These are phyloP conservation scores for Xyliphius kryptos DNA, from an alignment of 2,113 vertebrate genomes.

Conservation along the genomic window DNA sequence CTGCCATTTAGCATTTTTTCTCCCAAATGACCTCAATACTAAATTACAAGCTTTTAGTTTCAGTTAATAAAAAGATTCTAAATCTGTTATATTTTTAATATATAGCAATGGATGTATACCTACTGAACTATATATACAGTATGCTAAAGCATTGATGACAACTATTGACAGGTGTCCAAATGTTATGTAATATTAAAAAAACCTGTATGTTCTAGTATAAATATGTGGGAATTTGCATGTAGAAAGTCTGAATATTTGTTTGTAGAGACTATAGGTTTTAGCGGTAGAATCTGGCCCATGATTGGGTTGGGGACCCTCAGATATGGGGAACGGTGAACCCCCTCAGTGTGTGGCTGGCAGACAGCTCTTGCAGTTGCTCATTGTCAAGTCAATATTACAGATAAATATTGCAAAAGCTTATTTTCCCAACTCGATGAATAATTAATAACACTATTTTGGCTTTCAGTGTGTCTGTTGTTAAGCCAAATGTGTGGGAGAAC, in stretches of 20 bases:
- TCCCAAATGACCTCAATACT: background rate
- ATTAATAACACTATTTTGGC: slow-evolving; percentile 57
- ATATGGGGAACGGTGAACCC: slow-evolving; percentile 23
- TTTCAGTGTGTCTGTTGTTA: no score
- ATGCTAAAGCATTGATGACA: background rate
- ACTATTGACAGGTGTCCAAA: background rate
- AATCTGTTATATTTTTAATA: background rate
- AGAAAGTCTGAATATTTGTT: no score
- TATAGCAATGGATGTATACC: background rate
- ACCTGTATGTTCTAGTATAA: background rate
- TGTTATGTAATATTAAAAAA: background rate
- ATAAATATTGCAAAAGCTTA: slow-evolving; percentile 71
- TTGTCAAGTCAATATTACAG: slow-evolving; percentile 70
- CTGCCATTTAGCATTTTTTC: background rate
- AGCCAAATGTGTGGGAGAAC: no score
- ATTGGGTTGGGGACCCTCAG: slow-evolving; percentile 11
- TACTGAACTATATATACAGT: background rate
- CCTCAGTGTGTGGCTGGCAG: slow-evolving; percentile 27
- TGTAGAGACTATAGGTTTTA: no score
- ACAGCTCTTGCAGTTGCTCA: slow-evolving; percentile 52
- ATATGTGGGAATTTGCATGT: background rate
- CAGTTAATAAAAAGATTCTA: background rate
- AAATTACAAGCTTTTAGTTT: background rate
- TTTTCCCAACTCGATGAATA: slow-evolving; percentile 62
- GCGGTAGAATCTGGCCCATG: slow-evolving; percentile 27